Conservation (phyloP, 1,140 invertebrate genomes). For the Drosophila malerkotliana region DNA sequence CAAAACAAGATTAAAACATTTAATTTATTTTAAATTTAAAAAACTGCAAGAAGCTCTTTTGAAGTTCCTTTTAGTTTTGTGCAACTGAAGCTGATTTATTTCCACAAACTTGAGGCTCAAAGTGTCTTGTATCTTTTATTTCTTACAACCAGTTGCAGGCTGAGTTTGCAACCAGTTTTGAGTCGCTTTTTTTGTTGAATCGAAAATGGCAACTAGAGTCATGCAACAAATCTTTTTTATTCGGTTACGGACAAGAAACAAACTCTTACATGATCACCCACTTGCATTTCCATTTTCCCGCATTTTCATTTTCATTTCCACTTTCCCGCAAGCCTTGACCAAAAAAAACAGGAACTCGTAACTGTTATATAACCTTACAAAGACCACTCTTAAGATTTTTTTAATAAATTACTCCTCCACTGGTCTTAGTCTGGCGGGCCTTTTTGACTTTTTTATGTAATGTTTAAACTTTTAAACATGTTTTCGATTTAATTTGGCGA, state of each 20-base stretch:
- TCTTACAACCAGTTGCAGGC: conserved; percentile 50
- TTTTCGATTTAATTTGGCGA: conserved; percentile 74
- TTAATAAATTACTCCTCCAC: neutral
- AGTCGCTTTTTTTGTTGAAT: conserved; percentile 1
- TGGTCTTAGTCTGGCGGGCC: neutral
- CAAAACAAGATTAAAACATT: no score
- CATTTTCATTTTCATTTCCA: neutral
- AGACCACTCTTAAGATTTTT: neutral
- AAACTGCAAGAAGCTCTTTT: no score
- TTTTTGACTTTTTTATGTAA: conserved; percentile 26
- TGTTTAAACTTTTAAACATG: conserved; percentile 46
- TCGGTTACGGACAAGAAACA: neutral
- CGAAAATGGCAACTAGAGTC: conserved; percentile 10
- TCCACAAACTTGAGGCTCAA: no score
- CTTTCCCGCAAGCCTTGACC: neutral
- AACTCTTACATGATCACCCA: conserved; percentile 4
- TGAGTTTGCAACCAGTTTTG: conserved; percentile 36
- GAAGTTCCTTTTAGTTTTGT: no score
- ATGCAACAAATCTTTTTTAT: conserved; percentile 1
- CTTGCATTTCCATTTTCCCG: conserved; percentile 1
- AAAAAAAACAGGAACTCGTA: neutral
- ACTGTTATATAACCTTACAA: no score
- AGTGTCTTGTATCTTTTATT: neutral
- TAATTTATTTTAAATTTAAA: no score
- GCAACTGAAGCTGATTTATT: no score